phyloP scores from a whole-genome alignment of 2,113 vertebrate species.

The Rhodinocichla rosea region DNA sequence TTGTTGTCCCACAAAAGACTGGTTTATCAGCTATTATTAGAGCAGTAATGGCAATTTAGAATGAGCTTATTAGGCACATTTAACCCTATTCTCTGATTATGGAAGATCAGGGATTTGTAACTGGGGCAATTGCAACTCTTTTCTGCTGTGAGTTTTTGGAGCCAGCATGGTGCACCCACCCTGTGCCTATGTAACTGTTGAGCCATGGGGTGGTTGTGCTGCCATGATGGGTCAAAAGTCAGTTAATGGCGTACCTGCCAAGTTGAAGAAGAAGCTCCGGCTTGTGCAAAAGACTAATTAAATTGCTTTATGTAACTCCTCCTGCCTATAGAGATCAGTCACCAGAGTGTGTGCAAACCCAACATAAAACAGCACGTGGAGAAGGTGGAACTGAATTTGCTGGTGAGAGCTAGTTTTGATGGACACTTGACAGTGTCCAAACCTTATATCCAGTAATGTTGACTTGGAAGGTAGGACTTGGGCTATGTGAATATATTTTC shows the following conservation, averaged over 20 bases:
- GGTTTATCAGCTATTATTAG: neutral
- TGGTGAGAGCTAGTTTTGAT: neutral
- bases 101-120: neutral
- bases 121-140: neutral
- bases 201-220: neutral
- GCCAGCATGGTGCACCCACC: rapidly evolving
- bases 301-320: neutral
- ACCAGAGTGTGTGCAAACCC: neutral
- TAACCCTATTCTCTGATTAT: neutral
- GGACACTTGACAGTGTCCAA: neutral
- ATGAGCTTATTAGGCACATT: neutral
- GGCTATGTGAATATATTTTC: neutral
- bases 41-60: neutral
- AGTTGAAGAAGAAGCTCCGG: neutral
- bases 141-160: neutral
- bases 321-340: neutral
- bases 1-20: slow-evolving; percentile 2
- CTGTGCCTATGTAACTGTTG: neutral
- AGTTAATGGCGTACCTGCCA: neutral
- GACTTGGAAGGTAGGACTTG: neutral
- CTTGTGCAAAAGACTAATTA: neutral
- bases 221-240: neutral
- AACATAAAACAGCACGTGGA: neutral
- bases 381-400: neutral
- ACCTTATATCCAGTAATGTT: neutral